These are phyloP conservation scores for Cyclophora punctaria DNA, from an alignment of 2,888 invertebrate genomes.

Conservation along the genomic window DNA sequence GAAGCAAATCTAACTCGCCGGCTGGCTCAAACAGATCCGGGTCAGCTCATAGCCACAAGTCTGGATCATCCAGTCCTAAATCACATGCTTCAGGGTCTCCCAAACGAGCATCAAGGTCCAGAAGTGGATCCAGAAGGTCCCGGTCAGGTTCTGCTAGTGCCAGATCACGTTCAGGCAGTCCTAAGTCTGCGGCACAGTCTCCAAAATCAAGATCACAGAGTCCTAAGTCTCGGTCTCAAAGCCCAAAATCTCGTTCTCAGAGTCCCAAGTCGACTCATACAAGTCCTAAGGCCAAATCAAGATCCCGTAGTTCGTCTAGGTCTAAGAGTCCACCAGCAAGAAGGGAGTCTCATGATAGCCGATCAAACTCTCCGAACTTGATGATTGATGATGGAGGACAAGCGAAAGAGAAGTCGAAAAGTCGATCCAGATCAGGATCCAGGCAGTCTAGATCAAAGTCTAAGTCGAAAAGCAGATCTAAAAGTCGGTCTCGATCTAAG, in stretches of 20 bases:
- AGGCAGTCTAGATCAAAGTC: constrained; percentile 57
- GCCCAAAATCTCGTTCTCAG: constrained; percentile 39
- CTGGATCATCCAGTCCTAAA: constrained; percentile 59
- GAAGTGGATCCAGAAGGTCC: constrained; percentile 52
- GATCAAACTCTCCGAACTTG: constrained; percentile 70
- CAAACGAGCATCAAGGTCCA: constrained; percentile 50
- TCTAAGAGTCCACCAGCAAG: constrained; percentile 40
- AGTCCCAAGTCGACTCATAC: constrained; percentile 62
- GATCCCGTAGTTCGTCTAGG: constrained; percentile 11
- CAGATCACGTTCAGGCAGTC: constrained; percentile 41
- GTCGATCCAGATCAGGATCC: constrained; percentile 58
- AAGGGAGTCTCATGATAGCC: constrained; percentile 44
- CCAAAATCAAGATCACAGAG: constrained; percentile 45
- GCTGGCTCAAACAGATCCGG: constrained; percentile 56
- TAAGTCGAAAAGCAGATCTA: constrained; percentile 60
- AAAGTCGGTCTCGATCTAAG: constrained; percentile 57
- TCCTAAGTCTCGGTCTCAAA: constrained; percentile 36
- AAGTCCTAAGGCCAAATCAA: constrained; percentile 36
- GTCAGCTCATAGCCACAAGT: constrained; percentile 62
- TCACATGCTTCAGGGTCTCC: constrained; percentile 61
- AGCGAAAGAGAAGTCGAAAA: constrained; percentile 52
- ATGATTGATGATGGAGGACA: constrained; percentile 70
- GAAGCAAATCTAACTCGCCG: constrained; percentile 65
- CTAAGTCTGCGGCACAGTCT: constrained; percentile 46
- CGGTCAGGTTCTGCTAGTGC: constrained; percentile 43